phyloP scores from a whole-genome alignment of 2,888 invertebrate species.

The Macrosoma leucophasiata region DNA sequence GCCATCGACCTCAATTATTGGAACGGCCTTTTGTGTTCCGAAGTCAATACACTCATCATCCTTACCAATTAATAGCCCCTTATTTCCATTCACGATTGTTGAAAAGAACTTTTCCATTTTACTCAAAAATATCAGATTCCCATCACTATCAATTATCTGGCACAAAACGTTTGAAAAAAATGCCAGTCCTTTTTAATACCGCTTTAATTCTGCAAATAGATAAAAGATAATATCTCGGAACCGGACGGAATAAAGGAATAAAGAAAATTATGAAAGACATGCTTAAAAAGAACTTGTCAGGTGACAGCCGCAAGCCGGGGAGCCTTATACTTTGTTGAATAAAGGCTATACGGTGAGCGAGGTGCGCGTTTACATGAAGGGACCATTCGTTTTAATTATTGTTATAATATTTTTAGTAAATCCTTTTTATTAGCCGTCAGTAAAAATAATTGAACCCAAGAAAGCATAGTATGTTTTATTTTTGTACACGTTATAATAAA shows the following conservation, averaged over 20 bases:
- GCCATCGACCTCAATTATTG: too few relatives aligned
- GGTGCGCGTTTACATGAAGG: too few relatives aligned
- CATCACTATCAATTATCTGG: constrained; percentile 23
- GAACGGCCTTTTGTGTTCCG: too few relatives aligned
- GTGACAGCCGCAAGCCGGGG: constrained; percentile 39
- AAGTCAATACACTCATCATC: too few relatives aligned
- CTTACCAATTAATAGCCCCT: too few relatives aligned
- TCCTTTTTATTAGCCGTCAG: background rate
- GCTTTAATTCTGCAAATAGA: constrained; percentile 43
- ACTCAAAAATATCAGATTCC: too few relatives aligned
- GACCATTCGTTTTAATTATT: too few relatives aligned
- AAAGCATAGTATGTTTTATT: background rate
- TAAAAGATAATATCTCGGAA: constrained; percentile 45
- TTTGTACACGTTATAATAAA: background rate
- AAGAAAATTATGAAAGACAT: constrained; percentile 50
- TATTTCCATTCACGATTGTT: too few relatives aligned
- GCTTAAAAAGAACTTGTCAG: constrained; percentile 48
- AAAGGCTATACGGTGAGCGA: constrained; percentile 27
- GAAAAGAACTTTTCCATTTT: too few relatives aligned
- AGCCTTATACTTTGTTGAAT: constrained; percentile 29
- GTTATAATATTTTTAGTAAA: background rate
- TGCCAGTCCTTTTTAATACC: constrained; percentile 23
- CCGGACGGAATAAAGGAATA: constrained; percentile 34
- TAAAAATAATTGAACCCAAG: background rate
- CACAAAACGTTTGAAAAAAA: constrained; percentile 15